Percentiles rank a stretch among this genome's conserved stretches.
These are phyloP conservation scores for Tetramorium simillimum DNA, from an alignment of 1,140 invertebrate genomes.

Conservation along the genomic window DNA sequence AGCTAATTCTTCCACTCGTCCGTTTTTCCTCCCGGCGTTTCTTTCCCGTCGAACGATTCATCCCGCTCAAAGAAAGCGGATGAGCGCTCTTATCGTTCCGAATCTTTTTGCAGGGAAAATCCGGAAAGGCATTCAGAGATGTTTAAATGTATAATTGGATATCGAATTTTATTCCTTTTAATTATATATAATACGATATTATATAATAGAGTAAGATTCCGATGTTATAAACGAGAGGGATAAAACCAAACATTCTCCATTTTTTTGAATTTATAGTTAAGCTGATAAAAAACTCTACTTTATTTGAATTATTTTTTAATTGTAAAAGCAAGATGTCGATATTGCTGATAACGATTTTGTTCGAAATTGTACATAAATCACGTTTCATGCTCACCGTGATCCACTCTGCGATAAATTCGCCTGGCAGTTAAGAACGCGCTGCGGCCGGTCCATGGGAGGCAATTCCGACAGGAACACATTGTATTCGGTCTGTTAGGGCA, in stretches of 20 bases:
- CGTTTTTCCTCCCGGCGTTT: constrained; percentile 36
- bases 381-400: constrained; percentile 25
- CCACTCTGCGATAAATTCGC: constrained; percentile 54
- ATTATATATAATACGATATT: neutral
- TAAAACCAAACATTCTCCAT: neutral
- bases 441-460: constrained; percentile 24
- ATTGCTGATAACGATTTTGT: neutral
- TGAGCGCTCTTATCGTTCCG: neutral
- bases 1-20: constrained; percentile 21
- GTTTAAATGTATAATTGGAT: constrained; percentile 17
- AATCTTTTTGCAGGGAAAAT: constrained; percentile 13
- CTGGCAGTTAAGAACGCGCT: constrained; percentile 55
- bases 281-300: neutral
- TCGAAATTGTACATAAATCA: constrained; percentile 2
- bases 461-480: constrained; percentile 54
- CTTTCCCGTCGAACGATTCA: constrained; percentile 33
- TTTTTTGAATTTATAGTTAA: neutral
- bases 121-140: neutral
- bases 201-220: neutral
- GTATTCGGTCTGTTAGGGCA: constrained; percentile 48
- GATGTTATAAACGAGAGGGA: neutral
- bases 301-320: neutral
- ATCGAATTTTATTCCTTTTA: neutral
- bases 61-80: constrained; percentile 22
- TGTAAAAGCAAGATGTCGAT: constrained; percentile 1